Evolutionary conservation across 1,140 invertebrate species (phyloP), one percentile per base, ranked within the genome.

Genomic region (Drosophila teissieri): DNA sequence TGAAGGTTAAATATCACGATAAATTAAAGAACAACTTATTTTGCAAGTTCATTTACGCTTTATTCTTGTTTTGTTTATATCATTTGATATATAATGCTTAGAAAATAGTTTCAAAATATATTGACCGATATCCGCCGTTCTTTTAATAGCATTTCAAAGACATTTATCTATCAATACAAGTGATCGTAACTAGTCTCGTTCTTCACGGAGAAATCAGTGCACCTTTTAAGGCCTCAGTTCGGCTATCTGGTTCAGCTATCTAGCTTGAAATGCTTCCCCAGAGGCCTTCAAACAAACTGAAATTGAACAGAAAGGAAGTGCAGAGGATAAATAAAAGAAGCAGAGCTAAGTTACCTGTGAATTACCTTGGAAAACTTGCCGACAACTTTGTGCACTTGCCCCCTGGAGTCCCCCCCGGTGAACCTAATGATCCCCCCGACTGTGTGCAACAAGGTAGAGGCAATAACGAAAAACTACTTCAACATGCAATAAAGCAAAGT

Each of bases 401-500:
- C 55, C 37, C 49, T 39, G 51, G 64, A 56, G 62, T 15, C 17
- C 53, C 37, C 53, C 39, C 36, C 12, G 34, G 37, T 62, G 46
- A 37, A 57, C 60, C 53, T 46, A 39, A 64, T 46, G 12, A 53
- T 63, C 34, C 48, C 40, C 27, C 42, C 36, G 17, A 45, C 34
- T 52, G 51, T 62, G 61, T 63, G 78, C 82, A 86, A 78, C 73
- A 86, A 78, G 74, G 82, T 78, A 72, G 61, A 82, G 73, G 61
- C 65, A 88, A 86, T 72, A 86, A 78, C 82, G 82, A 79, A 82
- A 74, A 88, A 79, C 79, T 82, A 73, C 83, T 88, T 88, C 64
- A 88, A 88, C 83, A 88, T 75, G 82, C 78, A 86, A 88, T 86
- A 86, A 86, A 88, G 79, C 80, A 89, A 89, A 88, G 82, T 86